Base-by-base conservation (phyloP, 1,140 invertebrate genomes). In the Solenopsis invicta region DNA sequence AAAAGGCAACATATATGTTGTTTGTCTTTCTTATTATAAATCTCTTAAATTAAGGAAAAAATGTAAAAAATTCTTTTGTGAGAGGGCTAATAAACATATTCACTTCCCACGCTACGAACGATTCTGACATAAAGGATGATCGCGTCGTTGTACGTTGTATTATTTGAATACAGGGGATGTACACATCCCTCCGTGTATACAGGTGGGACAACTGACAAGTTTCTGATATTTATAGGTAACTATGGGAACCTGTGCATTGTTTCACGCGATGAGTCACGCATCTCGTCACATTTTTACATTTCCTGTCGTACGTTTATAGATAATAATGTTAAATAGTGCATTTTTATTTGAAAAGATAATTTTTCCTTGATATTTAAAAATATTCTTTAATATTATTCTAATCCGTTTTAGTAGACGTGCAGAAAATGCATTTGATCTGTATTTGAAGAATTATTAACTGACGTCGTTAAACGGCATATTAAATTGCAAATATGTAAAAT, bases 171-270 rank as follows among this genome's bases (percentile, higher is more conserved):
- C 50, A 87, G 59, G 74, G 24, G 76, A 29, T n/a, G 77, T 89
- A 64, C 61, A 72, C 77, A 50, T 87, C 78, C 62, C 88, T 69
- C n/a, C n/a, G 62, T 69, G 21, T 29, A 48, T 72, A 89, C 88
- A 89, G 88, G 89, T 90, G 89, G 88, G 78, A 78, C 59, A 72
- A 74, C 45, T 87, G 78, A 78, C 59, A 72, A 74, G 52, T 87
- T 90, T 76, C 86, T 66, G 59, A 45, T 87, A 72, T 77, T 77
- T 52, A 66, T 18, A 41, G n/a, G n/a, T 54, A 76, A 21, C 48
- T 78, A 90, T 87, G 88, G 88, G 85, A 87, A 90, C 45, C 62
- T 48, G 69, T 29, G 45, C 59, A 48, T 81, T 24, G 48, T 41
- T 41, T 5, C 18, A 16, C 50, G 54, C 50, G 54, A 89, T 54